phyloP scores from a whole-genome alignment of 2,113 vertebrate genomes.

The Cyanistes caeruleus region DNA sequence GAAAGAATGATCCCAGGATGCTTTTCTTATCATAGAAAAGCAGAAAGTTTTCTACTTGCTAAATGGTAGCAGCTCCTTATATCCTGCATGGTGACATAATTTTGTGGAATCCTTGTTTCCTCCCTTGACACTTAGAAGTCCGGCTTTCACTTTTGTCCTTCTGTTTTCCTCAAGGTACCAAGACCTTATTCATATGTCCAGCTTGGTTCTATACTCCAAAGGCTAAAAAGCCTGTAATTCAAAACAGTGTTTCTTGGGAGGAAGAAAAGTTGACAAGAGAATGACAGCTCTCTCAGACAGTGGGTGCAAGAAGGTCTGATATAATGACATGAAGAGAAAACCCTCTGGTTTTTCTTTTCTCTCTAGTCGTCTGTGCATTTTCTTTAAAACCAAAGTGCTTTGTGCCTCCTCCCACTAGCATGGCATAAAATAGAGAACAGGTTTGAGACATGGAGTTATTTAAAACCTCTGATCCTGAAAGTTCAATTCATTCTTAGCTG shows the following conservation, averaged over 20 bases:
- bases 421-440: neutral
- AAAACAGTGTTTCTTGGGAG: neutral
- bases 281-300: neutral
- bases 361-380: fast-evolving
- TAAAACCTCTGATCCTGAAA: neutral
- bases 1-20: neutral
- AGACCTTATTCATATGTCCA: neutral
- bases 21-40: neutral
- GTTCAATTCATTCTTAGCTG: neutral
- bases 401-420: neutral
- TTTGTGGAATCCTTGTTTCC: fast-evolving
- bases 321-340: neutral
- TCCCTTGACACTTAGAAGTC: neutral
- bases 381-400: neutral
- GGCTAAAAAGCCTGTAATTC: neutral
- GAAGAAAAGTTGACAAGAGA: neutral
- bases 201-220: neutral
- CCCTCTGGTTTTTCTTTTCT: neutral
- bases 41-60: neutral
- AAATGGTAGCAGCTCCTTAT: neutral
- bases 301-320: neutral
- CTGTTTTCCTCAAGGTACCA: neutral
- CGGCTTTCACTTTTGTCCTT: neutral
- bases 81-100: neutral
- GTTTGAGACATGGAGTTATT: neutral